phyloP scores from a whole-genome alignment of 2,888 invertebrate species.

The Colostygia pectinataria region DNA sequence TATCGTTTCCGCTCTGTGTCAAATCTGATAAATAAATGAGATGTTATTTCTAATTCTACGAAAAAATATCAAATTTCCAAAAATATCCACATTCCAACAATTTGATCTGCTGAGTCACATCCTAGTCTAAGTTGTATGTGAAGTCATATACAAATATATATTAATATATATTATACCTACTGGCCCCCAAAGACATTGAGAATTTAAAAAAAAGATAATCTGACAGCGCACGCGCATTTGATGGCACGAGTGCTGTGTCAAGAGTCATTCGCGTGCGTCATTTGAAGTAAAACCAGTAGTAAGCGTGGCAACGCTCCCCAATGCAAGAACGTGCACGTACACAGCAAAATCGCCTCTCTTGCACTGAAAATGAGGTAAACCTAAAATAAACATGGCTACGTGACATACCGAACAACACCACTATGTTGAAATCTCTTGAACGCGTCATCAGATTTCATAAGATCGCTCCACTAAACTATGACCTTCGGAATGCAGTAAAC shows the following conservation, averaged over 20 bases:
- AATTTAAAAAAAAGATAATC: too few relatives aligned
- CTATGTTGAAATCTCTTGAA: conserved; percentile 12
- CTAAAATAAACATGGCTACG: conserved; percentile 26
- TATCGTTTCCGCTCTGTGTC: conserved; percentile 1
- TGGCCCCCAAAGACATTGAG: too few relatives aligned
- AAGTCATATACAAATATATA: background rate
- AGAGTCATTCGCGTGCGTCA: conserved; percentile 31
- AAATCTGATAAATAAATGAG: background rate
- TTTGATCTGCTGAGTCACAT: conserved; percentile 8
- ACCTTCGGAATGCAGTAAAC: conserved; percentile 26
- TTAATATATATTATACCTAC: too few relatives aligned
- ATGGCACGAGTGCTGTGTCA: conserved; percentile 20
- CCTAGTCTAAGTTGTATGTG: conserved; percentile 1
- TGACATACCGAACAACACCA: conserved; percentile 21
- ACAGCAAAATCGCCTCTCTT: conserved; percentile 14
- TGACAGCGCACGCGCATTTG: conserved; percentile 17
- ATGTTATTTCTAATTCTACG: background rate
- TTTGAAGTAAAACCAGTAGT: conserved; percentile 19
- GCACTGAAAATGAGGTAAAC: conserved; percentile 26
- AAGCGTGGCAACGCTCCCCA: conserved; percentile 11
- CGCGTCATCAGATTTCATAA: conserved; percentile 16
- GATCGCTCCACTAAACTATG: conserved; percentile 25
- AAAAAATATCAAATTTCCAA: background rate
- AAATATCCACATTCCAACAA: background rate
- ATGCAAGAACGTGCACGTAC: conserved; percentile 28